phyloP scores from a whole-genome alignment of 2,113 vertebrate genomes.

The Gobius niger region DNA sequence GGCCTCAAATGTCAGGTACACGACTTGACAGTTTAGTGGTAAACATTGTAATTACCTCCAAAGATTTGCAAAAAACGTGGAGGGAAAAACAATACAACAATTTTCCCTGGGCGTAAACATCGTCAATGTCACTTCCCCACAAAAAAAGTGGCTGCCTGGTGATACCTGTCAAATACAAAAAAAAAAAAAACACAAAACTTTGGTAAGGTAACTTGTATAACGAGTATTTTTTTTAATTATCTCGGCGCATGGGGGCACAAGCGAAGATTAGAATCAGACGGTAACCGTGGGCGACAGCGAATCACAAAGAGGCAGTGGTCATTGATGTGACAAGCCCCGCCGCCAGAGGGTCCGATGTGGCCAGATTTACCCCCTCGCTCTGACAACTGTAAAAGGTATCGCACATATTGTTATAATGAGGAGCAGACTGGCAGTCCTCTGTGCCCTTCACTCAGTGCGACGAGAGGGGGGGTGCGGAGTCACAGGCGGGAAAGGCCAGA shows the following conservation, averaged over 20 bases:
- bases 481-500: neutral
- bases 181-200: neutral
- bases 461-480: conserved; percentile 10
- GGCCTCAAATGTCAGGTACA: conserved; percentile 50
- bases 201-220: conserved; percentile 33
- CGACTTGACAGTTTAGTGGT: conserved; percentile 53
- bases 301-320: conserved; percentile 66
- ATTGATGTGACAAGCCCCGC: conserved; percentile 70
- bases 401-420: conserved; percentile 79
- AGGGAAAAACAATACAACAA: neutral
- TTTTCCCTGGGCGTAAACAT: conserved; percentile 23
- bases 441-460: conserved; percentile 57
- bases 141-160: conserved; percentile 10
- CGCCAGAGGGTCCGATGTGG: conserved; percentile 62
- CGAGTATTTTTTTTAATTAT: conserved; percentile 67
- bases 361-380: conserved; percentile 66
- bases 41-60: conserved; percentile 60
- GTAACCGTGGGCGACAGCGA: conserved; percentile 67
- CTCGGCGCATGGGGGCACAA: conserved; percentile 34
- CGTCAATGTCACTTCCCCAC: conserved; percentile 23
- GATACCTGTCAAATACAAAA: conserved; percentile 21
- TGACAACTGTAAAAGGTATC: conserved; percentile 78
- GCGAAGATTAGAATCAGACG: conserved; percentile 67
- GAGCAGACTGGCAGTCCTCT: conserved; percentile 53
- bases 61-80: conserved; percentile 30